Percentiles rank a stretch among this genome's conserved stretches.
These are phyloP conservation scores for Periplaneta americana DNA, from an alignment of 1,140 invertebrate genomes.

Conservation along the genomic window DNA sequence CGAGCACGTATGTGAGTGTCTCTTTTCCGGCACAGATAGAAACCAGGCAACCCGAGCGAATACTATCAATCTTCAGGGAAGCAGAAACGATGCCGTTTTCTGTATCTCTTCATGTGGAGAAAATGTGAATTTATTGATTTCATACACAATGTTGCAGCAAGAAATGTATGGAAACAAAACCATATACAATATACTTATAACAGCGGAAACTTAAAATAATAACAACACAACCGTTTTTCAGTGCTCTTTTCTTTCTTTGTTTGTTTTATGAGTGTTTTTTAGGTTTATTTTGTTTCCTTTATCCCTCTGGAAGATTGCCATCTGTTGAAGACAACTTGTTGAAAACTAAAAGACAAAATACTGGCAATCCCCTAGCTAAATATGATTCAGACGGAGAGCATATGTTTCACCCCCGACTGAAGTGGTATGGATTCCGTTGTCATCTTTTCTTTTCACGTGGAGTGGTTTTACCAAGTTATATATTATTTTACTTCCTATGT, in stretches of 20 bases:
- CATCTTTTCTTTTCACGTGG: not conserved
- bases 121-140: not conserved
- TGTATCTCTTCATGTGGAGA: not conserved
- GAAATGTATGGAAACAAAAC: not conserved
- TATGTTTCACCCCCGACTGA: not conserved
- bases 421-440: not conserved
- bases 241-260: not conserved
- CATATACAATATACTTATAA: not conserved
- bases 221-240: not conserved
- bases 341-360: not conserved
- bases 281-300: not conserved
- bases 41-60: not conserved
- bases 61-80: not conserved
- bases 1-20: too few relatives aligned
- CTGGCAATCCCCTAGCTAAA: not conserved
- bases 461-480: not conserved
- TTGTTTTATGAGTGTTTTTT: not conserved
- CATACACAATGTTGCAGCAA: not conserved
- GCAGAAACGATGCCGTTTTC: not conserved
- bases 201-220: not conserved
- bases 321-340: conserved; percentile 8
- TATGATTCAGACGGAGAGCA: not conserved
- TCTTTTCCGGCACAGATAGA: not conserved
- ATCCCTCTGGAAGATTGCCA: not conserved
- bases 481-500: too few relatives aligned